A percentile compares a stretch with the other conserved stretches of the same genome.
Evolutionary conservation across 2,113 vertebrate species (phyloP).

Genomic region (Rissa tridactyla): DNA sequence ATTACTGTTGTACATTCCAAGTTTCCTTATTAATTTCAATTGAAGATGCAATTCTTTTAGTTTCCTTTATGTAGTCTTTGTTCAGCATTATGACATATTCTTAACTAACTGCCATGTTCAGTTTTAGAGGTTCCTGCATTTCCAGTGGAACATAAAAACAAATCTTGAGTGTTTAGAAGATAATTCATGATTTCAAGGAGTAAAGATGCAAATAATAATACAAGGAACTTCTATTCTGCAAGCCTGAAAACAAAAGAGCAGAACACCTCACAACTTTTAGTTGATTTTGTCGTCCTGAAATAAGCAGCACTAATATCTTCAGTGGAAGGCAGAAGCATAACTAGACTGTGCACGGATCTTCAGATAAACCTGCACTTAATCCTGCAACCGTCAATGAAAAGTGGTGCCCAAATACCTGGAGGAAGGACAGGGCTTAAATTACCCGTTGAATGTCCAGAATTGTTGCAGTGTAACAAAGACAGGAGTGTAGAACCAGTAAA

Average conservation of each 20-base stretch:
- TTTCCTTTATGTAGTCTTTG: background rate
- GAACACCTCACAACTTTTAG: background rate
- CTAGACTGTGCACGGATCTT: background rate
- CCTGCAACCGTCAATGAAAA: background rate
- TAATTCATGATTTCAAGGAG: background rate
- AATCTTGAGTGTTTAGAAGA: background rate
- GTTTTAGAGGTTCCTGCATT: background rate
- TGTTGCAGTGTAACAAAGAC: fast-evolving
- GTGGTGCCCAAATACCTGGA: background rate
- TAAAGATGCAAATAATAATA: background rate
- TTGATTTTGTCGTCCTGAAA: background rate
- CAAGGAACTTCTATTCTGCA: background rate
- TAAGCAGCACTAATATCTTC: background rate
- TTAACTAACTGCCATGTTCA: background rate
- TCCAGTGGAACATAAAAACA: background rate
- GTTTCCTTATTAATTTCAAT: background rate
- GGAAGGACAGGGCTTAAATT: background rate
- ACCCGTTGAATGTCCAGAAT: background rate
- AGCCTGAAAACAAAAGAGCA: background rate
- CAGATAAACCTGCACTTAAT: background rate
- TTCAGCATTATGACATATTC: background rate
- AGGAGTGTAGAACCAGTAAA: background rate
- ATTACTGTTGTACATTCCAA: background rate
- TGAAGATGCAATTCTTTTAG: background rate
- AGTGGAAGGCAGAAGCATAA: background rate